phyloP scores from a whole-genome alignment of 1,140 invertebrate species.

The Drosophila azteca region DNA sequence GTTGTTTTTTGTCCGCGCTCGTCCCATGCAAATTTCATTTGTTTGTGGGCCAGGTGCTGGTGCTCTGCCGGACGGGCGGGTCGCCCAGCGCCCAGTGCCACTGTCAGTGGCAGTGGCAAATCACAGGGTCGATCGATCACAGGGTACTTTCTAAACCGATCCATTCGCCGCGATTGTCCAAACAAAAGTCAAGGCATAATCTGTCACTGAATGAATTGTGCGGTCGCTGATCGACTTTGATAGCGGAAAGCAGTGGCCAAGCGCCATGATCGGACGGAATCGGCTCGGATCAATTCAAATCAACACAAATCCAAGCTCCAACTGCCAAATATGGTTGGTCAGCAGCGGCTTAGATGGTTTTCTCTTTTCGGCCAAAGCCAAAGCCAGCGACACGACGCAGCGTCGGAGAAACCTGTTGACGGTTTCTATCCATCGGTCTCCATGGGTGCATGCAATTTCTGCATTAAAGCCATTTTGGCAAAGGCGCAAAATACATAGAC shows the following conservation, averaged over 20 bases:
- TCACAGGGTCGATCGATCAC: constrained; percentile 68
- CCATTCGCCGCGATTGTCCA: constrained; percentile 30
- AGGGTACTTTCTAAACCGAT: constrained; percentile 63
- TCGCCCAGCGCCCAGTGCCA: neutral
- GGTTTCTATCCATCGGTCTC: constrained; percentile 10
- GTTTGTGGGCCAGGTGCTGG: constrained; percentile 1
- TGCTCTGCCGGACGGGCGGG: constrained; percentile 5
- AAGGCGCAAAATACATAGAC: constrained; percentile 17
- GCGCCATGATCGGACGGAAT: constrained; percentile 32
- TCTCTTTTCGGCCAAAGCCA: constrained; percentile 44
- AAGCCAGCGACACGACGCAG: constrained; percentile 4
- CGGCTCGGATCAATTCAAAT: constrained; percentile 58
- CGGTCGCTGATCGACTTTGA: constrained; percentile 64
- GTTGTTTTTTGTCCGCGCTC: constrained; percentile 12
- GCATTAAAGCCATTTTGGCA: constrained; percentile 34
- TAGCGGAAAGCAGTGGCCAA: constrained; percentile 54
- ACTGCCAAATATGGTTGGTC: constrained; percentile 56
- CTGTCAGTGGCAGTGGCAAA: constrained; percentile 50
- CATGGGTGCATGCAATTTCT: constrained; percentile 58
- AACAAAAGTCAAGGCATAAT: constrained; percentile 70
- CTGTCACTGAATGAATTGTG: constrained; percentile 71
- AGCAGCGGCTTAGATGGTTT: constrained; percentile 44
- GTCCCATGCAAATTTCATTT: constrained; percentile 70
- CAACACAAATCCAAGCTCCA: constrained; percentile 22
- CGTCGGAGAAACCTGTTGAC: constrained; percentile 49